Evolutionary conservation across 2,797 vertebrate genomes (phyloP).

Genomic region (Naso thynnoides): DNA sequence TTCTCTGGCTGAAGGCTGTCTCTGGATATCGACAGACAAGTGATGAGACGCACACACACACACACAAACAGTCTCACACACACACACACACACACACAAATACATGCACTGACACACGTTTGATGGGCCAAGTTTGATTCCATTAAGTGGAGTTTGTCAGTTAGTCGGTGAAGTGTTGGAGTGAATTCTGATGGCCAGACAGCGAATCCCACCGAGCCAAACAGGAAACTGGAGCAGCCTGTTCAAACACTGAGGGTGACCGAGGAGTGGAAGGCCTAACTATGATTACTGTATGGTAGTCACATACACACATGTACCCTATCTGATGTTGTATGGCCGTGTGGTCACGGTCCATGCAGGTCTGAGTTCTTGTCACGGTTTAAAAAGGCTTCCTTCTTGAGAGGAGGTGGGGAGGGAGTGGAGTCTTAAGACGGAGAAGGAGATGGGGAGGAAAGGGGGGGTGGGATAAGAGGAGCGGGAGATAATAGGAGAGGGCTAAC

Average conservation of each 20-base stretch:
- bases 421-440: constrained; percentile 67
- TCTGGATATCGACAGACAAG: constrained; percentile 73
- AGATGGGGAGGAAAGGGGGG: constrained; percentile 21
- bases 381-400: constrained; percentile 77
- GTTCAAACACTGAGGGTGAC: constrained; percentile 66
- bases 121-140: constrained; percentile 80
- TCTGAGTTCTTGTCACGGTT: constrained; percentile 79
- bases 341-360: constrained; percentile 74
- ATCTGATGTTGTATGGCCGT: constrained; percentile 67
- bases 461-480: constrained; percentile 54
- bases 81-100: constrained; percentile 46
- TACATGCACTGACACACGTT: constrained; percentile 64
- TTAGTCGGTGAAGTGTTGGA: constrained; percentile 59
- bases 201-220: constrained; percentile 58
- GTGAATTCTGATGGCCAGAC: constrained; percentile 68
- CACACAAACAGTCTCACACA: constrained; percentile 41
- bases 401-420: constrained; percentile 29
- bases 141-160: constrained; percentile 83
- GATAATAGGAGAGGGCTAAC: constrained; percentile 74
- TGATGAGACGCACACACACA: constrained; percentile 41
- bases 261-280: constrained; percentile 63
- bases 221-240: constrained; percentile 63
- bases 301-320: constrained; percentile 43
- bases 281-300: constrained; percentile 72
- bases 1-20: constrained; percentile 73